Conservation (phyloP, 2,888 invertebrate genomes). For the Leptopilina syphax region DNA sequence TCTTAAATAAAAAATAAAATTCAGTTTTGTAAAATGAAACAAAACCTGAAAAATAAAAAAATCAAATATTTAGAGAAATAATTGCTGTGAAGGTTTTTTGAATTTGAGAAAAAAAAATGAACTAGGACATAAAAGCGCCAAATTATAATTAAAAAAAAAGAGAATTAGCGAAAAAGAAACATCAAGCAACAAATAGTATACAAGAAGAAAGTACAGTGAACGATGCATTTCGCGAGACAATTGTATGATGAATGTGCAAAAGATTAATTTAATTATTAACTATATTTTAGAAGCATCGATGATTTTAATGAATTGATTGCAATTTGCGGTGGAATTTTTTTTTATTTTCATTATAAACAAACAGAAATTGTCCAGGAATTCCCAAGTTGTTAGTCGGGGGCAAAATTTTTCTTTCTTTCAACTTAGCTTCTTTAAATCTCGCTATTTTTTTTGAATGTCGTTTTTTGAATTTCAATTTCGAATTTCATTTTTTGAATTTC, state of each 20-base stretch:
- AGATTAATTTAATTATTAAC: constrained; percentile 17
- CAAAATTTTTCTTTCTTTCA: background rate
- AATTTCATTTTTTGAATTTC: no score
- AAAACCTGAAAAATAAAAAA: background rate
- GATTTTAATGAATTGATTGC: constrained; percentile 21
- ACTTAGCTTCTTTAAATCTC: constrained; percentile 15
- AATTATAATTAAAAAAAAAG: background rate
- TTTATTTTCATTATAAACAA: background rate
- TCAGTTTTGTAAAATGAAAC: background rate
- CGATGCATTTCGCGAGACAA: constrained; percentile 28
- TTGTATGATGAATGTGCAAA: background rate
- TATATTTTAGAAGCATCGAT: constrained; percentile 24
- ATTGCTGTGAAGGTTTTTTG: background rate
- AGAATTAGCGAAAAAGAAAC: constrained; percentile 17
- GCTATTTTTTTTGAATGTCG: background rate
- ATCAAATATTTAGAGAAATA: background rate
- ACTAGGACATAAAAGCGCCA: constrained; percentile 25
- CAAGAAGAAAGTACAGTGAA: constrained; percentile 33
- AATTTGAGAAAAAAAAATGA: background rate
- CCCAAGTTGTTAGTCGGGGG: background rate
- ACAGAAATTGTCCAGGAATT: background rate
- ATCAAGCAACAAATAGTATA: constrained; percentile 32
- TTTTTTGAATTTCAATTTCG: no score
- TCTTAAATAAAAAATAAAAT: no score
- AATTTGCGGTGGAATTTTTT: background rate